Percentiles rank a stretch among this genome's conserved stretches.
These are phyloP conservation scores for Euclidia mi DNA, from an alignment of 2,888 invertebrate species.

Conservation along the genomic window DNA sequence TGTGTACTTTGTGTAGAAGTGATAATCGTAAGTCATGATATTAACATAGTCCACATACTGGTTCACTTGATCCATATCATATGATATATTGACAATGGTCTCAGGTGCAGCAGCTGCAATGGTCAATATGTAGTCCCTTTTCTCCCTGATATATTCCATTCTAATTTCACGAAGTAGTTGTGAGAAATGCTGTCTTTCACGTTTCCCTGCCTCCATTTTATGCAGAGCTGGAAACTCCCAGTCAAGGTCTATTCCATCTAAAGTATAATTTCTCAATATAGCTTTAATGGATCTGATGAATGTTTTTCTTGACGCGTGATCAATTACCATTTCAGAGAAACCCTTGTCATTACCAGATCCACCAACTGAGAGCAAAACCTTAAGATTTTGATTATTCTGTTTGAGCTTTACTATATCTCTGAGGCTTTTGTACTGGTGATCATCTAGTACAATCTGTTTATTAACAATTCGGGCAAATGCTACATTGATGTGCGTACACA, in stretches of 20 bases:
- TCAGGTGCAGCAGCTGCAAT: constrained; percentile 95
- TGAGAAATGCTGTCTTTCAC: constrained; percentile 93
- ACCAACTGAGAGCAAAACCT: constrained; percentile 94
- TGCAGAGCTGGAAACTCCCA: constrained; percentile 96
- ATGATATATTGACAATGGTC: constrained; percentile 93
- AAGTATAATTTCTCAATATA: constrained; percentile 85
- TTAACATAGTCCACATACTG: constrained; percentile 96
- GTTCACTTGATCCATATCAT: constrained; percentile 94
- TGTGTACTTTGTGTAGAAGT: constrained; percentile 93
- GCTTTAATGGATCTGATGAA: constrained; percentile 89
- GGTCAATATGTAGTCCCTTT: constrained; percentile 91
- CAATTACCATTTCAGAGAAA: constrained; percentile 93
- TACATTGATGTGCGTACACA: constrained; percentile 96
- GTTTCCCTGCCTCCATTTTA: constrained; percentile 38
- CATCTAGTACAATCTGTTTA: constrained; percentile 89
- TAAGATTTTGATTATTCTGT: constrained; percentile 91
- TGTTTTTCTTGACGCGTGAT: constrained; percentile 92
- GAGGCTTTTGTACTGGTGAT: constrained; percentile 75
- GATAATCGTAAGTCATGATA: constrained; percentile 98
- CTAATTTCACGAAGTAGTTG: constrained; percentile 93
- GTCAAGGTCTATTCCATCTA: constrained; percentile 94
- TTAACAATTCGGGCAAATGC: constrained; percentile 93
- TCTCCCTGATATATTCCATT: constrained; percentile 91
- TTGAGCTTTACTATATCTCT: constrained; percentile 88
- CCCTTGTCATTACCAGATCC: constrained; percentile 90